These are phyloP conservation scores for Myrmophylax atrothorax DNA, from an alignment of 2,113 vertebrate genomes.

Conservation along the genomic window DNA sequence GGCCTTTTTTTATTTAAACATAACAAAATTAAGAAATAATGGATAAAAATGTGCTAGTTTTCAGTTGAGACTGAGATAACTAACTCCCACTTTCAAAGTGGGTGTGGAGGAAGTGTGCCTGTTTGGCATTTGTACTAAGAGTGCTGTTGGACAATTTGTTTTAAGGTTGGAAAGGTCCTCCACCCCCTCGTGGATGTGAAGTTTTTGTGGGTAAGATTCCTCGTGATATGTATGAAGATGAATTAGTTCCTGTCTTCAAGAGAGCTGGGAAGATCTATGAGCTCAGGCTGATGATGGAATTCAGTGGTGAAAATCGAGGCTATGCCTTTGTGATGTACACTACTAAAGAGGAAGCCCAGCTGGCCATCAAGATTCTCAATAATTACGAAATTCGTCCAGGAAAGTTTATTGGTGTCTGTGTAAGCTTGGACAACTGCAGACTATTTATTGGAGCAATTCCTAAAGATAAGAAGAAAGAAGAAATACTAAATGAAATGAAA, in stretches of 20 bases:
- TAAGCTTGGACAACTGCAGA: slow-evolving; percentile 94
- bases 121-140: background rate
- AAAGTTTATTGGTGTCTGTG: slow-evolving; percentile 92
- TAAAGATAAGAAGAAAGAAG: slow-evolving; percentile 92
- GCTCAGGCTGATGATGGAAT: slow-evolving; percentile 97
- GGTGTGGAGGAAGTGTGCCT: background rate
- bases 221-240: slow-evolving; percentile 93
- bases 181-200: slow-evolving; percentile 94
- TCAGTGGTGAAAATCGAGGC: slow-evolving; percentile 94
- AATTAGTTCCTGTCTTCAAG: slow-evolving; percentile 92
- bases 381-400: slow-evolving; percentile 91
- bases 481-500: slow-evolving; percentile 93
- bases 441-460: slow-evolving; percentile 95
- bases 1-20: background rate
- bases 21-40: background rate
- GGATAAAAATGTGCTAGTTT: background rate
- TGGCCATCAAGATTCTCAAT: slow-evolving; percentile 89
- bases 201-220: slow-evolving; percentile 98
- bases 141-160: slow-evolving; percentile 17
- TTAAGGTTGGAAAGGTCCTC: slow-evolving; percentile 90
- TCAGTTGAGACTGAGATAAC: background rate
- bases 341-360: slow-evolving; percentile 87
- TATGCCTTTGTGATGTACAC: slow-evolving; percentile 97
- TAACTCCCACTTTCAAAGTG: background rate
- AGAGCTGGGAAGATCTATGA: slow-evolving; percentile 90